Conservation (phyloP, 2,888 invertebrate genomes). For the Lordiphosa fenestrarum region DNA sequence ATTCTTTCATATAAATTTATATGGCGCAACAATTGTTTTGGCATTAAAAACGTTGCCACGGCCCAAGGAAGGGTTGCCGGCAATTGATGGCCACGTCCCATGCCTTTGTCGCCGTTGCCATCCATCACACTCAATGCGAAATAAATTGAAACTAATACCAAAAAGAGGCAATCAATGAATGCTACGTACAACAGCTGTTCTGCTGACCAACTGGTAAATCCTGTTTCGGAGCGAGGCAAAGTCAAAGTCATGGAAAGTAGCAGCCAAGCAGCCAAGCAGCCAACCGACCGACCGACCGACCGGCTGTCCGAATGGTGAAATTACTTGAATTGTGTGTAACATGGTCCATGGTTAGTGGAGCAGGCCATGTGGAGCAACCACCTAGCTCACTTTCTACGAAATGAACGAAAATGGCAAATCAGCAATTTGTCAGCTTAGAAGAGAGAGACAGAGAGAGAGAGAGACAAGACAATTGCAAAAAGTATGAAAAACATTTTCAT, state of each 20-base stretch:
- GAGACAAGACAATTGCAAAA: no score
- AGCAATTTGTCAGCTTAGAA: no score
- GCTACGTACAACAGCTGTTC: slow-evolving; percentile 19
- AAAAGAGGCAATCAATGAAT: slow-evolving; percentile 67
- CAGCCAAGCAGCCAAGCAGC: neutral
- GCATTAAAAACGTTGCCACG: slow-evolving; percentile 50
- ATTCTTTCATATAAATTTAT: slow-evolving; percentile 44
- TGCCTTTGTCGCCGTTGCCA: slow-evolving; percentile 59
- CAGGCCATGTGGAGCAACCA: slow-evolving; percentile 6
- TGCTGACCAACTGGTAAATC: slow-evolving; percentile 7
- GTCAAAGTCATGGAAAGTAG: slow-evolving; percentile 14
- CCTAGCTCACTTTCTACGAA: slow-evolving; percentile 14
- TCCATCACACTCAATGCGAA: slow-evolving; percentile 73
- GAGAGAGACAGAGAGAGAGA: no score
- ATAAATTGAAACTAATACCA: slow-evolving; percentile 74
- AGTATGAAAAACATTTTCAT: no score
- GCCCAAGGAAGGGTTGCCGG: slow-evolving; percentile 1
- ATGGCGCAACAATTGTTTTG: slow-evolving; percentile 70
- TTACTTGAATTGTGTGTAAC: slow-evolving; percentile 14
- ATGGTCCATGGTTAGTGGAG: slow-evolving; percentile 13
- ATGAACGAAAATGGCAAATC: neutral
- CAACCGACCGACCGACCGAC: no score
- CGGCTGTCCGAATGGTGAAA: slow-evolving; percentile 5
- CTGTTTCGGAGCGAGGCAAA: slow-evolving; percentile 2
- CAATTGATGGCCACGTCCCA: slow-evolving; percentile 47